Evolutionary conservation across 2,888 invertebrate species (phyloP).

Genomic region (Ectropis crepuscularia): DNA sequence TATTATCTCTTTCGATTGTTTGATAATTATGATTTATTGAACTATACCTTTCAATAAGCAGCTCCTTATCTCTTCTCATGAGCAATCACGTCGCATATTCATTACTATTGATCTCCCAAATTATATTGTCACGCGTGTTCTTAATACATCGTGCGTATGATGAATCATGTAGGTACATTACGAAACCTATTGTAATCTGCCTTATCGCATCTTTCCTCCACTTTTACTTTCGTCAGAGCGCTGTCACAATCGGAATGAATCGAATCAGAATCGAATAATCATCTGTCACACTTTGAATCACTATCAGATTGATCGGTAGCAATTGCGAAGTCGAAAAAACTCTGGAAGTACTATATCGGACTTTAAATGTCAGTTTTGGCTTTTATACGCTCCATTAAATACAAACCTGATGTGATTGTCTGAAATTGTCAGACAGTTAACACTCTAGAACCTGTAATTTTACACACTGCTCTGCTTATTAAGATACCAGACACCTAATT

Average conservation of each 20-base stretch:
- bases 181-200: conserved; percentile 64
- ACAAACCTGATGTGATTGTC: conserved; percentile 22
- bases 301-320: conserved; percentile 63
- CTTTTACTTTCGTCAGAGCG: conserved; percentile 67
- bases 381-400: conserved; percentile 25
- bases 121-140: conserved; percentile 65
- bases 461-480: conserved; percentile 15
- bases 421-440: conserved; percentile 17
- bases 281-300: conserved; percentile 65
- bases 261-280: conserved; percentile 52
- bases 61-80: conserved; percentile 31
- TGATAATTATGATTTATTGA: conserved; percentile 18
- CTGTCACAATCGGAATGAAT: conserved; percentile 56
- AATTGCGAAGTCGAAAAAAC: conserved; percentile 55
- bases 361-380: conserved; percentile 22
- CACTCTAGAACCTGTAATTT: conserved; percentile 28
- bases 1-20: too few species aligned
- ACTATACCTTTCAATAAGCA: conserved; percentile 33
- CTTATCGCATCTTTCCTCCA: conserved; percentile 60
- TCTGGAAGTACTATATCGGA: conserved; percentile 1
- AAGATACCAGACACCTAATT: conserved; percentile 26
- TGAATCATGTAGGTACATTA: conserved; percentile 57
- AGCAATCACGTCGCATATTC: conserved; percentile 33
- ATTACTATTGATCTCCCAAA: conserved; percentile 59
- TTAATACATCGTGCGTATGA: conserved; percentile 59